These are phyloP conservation scores for Myotis planiceps DNA, from an alignment of 2,797 vertebrate species.

Conservation along the genomic window DNA sequence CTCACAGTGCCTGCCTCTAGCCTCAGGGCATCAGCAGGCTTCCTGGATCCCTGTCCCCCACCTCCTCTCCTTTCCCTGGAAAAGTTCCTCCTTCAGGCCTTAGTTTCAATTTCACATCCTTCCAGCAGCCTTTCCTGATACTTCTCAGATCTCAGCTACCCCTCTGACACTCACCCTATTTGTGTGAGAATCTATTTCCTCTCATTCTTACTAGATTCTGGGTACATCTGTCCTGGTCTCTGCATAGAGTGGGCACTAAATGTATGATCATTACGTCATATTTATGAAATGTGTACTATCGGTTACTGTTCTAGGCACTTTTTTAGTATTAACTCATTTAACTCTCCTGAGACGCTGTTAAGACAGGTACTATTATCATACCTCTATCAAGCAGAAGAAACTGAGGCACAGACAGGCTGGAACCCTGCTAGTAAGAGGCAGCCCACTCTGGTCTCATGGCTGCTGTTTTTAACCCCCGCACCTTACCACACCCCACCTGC, in stretches of 20 bases:
- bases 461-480: background rate
- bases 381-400: background rate
- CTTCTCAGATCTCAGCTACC: background rate
- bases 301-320: background rate
- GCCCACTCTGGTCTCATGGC: background rate
- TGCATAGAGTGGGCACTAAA: background rate
- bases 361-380: background rate
- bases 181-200: background rate
- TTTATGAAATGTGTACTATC: background rate
- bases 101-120: background rate
- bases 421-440: background rate
- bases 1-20: background rate
- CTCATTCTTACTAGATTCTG: background rate
- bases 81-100: background rate
- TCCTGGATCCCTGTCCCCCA: too few species aligned
- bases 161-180: background rate
- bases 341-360: background rate
- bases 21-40: background rate
- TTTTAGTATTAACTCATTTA: background rate
- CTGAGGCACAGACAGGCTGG: background rate
- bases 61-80: background rate
- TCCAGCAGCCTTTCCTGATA: background rate
- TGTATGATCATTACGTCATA: accelerated
- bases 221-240: background rate
- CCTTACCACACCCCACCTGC: background rate